A percentile compares a stretch with the other conserved stretches of the same genome.
These are phyloP conservation scores for Eudorcas thomsonii DNA, from an alignment of 2,113 vertebrate species.

Conservation along the genomic window DNA sequence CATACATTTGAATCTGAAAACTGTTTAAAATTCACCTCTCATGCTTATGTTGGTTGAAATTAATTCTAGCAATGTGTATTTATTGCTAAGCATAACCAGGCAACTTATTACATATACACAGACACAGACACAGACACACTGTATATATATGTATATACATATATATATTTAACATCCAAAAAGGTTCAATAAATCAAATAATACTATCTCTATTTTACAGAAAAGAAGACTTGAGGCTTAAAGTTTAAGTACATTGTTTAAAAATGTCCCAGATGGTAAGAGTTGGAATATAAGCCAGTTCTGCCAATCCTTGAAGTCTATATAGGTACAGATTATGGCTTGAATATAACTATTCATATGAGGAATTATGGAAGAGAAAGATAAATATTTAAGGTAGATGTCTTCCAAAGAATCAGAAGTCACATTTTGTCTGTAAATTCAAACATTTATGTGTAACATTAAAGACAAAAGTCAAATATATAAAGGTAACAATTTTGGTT, in stretches of 20 bases:
- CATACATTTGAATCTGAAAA: not conserved
- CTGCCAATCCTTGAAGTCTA: not conserved
- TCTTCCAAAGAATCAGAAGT: not conserved
- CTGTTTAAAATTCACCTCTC: not conserved
- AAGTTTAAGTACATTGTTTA: not conserved
- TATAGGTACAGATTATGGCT: not conserved
- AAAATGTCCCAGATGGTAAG: not conserved
- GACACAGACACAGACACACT: not conserved
- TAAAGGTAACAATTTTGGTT: not conserved
- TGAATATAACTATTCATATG: not conserved
- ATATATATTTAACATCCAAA: not conserved
- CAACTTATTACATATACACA: not conserved
- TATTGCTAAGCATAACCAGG: not conserved
- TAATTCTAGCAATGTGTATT: not conserved
- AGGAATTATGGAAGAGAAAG: not conserved
- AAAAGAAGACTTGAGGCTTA: not conserved
- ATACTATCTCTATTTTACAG: not conserved
- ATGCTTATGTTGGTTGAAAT: not conserved
- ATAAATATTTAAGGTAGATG: not conserved
- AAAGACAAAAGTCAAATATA: not conserved
- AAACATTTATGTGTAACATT: not conserved
- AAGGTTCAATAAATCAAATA: not conserved
- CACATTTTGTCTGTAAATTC: not conserved
- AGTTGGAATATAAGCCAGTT: not conserved
- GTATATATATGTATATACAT: not conserved